Evolutionary conservation across 2,888 invertebrate species (phyloP), one percentile per base, ranked within the genome.

Genomic region (Brachyopa scutellaris): DNA sequence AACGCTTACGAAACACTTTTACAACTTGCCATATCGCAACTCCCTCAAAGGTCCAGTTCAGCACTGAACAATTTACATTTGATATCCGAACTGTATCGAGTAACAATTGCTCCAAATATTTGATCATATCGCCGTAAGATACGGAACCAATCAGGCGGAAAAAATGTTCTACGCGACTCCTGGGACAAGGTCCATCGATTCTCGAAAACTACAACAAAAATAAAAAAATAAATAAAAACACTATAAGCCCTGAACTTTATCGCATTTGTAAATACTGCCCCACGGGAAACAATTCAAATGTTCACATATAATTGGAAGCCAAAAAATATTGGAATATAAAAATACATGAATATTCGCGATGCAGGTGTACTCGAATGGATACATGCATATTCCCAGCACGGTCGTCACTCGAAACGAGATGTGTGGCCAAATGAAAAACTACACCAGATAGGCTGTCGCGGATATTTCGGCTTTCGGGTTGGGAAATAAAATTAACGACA

Each of bases 211-310:
- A n/a, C n/a, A n/a, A n/a, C n/a, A n/a, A n/a, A n/a, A n/a, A n/a
- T n/a, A 55, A 55, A 55, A 36, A 21, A 17, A 51, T 36, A 55
- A 36, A 21, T 7, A 51, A 33, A 11, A 4, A 17, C 21, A 19
- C 15, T 26, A 36, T 15, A 26, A 26, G 6, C 15, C 4, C 3
- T 29, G 9, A 33, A 74, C 36, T 49, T 70, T 42, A 64, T 72
- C 29, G 70, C 49, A 72, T 72, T 70, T 64, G 59, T 72, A 78
- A 78, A 64, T 42, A 31, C 29, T 42, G 23, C 72, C 78, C 72
- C 78, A 29, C 40, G 59, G 72, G 72, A 72, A 42, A 64, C 64
- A 64, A 59, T 72, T 64, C 72, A 64, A 64, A 78, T 59, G 21
- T 57, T 42, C 57, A 59, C 51, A 33, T 78, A 21, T 67, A 45